Evolutionary conservation across 2,113 vertebrate species (phyloP), one percentile per base, ranked within the genome.

Genomic region (Vidua chalybeata): DNA sequence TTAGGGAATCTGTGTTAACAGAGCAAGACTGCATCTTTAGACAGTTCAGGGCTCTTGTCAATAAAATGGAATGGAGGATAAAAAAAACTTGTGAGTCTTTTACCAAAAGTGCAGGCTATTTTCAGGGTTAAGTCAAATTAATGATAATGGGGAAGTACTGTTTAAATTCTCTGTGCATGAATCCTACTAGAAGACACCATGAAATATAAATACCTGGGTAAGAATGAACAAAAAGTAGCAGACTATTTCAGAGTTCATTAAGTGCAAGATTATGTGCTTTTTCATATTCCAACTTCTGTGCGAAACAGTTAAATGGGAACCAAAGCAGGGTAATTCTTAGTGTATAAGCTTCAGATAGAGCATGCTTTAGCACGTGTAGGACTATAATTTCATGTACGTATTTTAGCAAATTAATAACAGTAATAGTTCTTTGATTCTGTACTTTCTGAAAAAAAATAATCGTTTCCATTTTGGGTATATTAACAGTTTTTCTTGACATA

Each of bases 291-390:
- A 83, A 39, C 20, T 84, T 97, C 45, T 31, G 17, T 49, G 43
- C 84, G 82, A 94, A 97, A 93, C 26, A 66, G 39, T 59, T 91
- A 93, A 95, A 49, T 76, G 61, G 31, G 10, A 81, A 41, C 30
- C 67, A 74, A 51, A 59, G 52, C 69, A 78, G 20, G 5, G 5
- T 43, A 51, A 73, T 76, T 76, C 16, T 77, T 61, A 61, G 6
- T 5, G 49, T 28, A 27, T 24, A 16, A 15, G 5, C 48, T 64
- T 75, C 39, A 59, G 16, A 59, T 23, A 45, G 3, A 84, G 6
- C 7, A 48, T 54, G 6, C 2, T 66, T 4, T 71, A 81, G 1
- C 24, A 33, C 10, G 11, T 48, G 23, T 15, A 56, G 21, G 3
- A 56, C 45, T 80, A 76, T 35, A 49, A 80, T 52, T 41, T 3